Evolutionary conservation across 35 echinoderm and acorn worm species (phyloP).

Genomic region (Stichopus chloronotus): DNA sequence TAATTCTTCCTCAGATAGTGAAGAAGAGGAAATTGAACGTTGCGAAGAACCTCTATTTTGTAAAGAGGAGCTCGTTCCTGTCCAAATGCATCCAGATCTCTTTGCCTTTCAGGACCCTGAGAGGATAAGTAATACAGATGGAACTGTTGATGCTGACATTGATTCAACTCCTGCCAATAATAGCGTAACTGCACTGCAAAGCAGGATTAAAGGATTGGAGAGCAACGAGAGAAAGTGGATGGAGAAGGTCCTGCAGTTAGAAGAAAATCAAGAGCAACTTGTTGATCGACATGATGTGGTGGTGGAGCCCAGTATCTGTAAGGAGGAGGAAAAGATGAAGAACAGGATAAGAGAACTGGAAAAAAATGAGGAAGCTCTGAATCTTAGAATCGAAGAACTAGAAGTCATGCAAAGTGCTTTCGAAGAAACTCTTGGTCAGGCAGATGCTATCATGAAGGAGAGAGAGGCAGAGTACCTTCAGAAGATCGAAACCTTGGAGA

Average conservation of each 20-base stretch:
- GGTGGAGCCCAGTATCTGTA: neutral
- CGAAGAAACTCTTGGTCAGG: constrained; percentile 80
- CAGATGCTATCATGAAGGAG: constrained; percentile 88
- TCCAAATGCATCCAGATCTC: neutral
- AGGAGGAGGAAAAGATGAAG: constrained; percentile 27
- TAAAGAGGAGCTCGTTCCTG: constrained; percentile 14
- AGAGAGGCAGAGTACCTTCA: constrained; percentile 68
- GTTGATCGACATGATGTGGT: constrained; percentile 36
- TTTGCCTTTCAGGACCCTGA: neutral
- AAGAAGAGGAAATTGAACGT: neutral
- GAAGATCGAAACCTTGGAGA: constrained; percentile 72
- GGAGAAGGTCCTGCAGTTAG: constrained; percentile 16
- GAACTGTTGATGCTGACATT: neutral
- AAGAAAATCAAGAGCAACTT: constrained; percentile 27
- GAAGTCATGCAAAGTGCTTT: constrained; percentile 82
- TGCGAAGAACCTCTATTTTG: constrained; percentile 26
- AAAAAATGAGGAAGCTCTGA: constrained; percentile 65
- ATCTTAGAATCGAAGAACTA: constrained; percentile 65
- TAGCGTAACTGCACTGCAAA: neutral
- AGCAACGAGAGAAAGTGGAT: constrained; percentile 25
- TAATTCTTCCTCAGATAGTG: neutral
- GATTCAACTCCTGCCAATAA: neutral
- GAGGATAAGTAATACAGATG: neutral
- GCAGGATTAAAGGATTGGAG: neutral
- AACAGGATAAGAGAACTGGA: constrained; percentile 47